Conservation (phyloP, 2,797 vertebrate genomes). For the Rhodeus uyekii region DNA sequence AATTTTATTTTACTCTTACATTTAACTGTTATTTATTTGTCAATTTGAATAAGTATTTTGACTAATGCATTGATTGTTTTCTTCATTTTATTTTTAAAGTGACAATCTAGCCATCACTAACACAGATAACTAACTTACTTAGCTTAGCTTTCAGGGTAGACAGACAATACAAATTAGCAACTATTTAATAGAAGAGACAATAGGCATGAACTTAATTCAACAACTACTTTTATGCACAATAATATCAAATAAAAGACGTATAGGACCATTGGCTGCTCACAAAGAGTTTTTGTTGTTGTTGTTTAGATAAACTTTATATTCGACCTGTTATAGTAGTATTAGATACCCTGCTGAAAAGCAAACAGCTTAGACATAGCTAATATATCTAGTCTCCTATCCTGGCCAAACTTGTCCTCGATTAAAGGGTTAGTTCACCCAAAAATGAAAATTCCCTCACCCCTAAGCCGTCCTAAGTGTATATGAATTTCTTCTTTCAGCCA, state of each 20-base stretch:
- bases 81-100: neutral
- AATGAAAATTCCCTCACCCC: too few species aligned
- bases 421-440: too few species aligned
- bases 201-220: neutral
- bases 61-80: neutral
- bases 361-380: neutral
- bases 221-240: neutral
- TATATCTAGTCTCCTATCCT: neutral
- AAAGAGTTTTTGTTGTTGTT: too few species aligned
- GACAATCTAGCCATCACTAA: neutral
- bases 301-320: neutral
- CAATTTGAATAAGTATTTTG: neutral
- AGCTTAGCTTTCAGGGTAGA: neutral
- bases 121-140: neutral
- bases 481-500: too few species aligned
- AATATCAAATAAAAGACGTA: neutral
- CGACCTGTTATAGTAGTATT: neutral
- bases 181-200: neutral
- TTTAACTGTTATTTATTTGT: neutral
- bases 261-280: neutral
- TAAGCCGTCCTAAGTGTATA: too few species aligned
- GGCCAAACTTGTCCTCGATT: neutral
- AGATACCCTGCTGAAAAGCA: slow-evolving; percentile 7
- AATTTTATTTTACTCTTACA: neutral
- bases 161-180: neutral